Base-by-base conservation (phyloP, 2,113 vertebrate species). In the Ardeotis arabs region DNA sequence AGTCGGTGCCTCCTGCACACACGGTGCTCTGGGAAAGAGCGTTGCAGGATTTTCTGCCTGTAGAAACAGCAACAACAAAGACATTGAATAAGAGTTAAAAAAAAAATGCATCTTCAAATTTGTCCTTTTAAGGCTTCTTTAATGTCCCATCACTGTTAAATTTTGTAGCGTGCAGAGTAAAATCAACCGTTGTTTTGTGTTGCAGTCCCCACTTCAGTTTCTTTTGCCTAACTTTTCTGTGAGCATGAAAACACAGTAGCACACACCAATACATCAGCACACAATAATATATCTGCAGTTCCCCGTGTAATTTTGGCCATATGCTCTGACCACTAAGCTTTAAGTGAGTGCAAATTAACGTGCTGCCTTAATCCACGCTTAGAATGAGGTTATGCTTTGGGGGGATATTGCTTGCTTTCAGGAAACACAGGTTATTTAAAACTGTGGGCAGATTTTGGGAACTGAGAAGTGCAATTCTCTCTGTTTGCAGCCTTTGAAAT, bases 21-120 rank as follows among this genome's bases (percentile, higher is more conserved):
- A 25, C 1, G 2, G 22, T 41, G 45, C 35, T 47, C 29, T 3
- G 1, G 0, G 0, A 35, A 69, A 39, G 50, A 62, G 14, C 1
- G 0, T 21, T 7, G 1, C 47, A 33, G 41, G 77, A 11, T 35
- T 60, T 56, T 10, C 39, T 69, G 31, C 60, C 55, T 18, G 14
- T 24, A 62, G n/a, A 79, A 86, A 49, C 47, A 39, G 19, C 68
- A 52, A 41, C 17, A 75, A 27, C 33, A 44, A 37, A 56, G 31
- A 31, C 19, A 11, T 27, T 6, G 29, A 56, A n/a, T 27, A 47
- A 45, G 2, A 79, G n/a, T 55, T 85, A 6, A 4, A 49, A 63
- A 87, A 87, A 63, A 87, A 87, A 80, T 7, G 5, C 10, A 18
- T 73, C 45, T 69, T 84, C 44, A 58, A 4, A 9, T 55, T 37